Base-by-base conservation (phyloP, 2,888 invertebrate species). In the Drosophila merina region DNA sequence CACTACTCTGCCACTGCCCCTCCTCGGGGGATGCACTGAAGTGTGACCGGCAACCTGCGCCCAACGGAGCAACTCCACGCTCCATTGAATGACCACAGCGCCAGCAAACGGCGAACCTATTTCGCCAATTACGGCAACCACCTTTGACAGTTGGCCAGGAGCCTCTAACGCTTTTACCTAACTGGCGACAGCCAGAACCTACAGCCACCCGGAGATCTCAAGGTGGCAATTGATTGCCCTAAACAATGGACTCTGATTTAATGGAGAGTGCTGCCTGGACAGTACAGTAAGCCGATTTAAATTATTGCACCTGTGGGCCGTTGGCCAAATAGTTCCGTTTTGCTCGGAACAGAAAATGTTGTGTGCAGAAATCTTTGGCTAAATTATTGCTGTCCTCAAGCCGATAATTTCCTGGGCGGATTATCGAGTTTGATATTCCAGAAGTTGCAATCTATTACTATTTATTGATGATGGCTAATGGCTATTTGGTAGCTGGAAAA, bases 151-250 rank as follows among this genome's bases (percentile, higher is more conserved):
- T 12, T 30, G 57, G 44, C 49, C 50, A 45, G 48, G 49, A 40
- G 70, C 50, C 56, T 42, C 40, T 20, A 69, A 42, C 33, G 31
- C 30, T 36, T 9, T 4, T 26, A 12, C 38, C 25, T 25, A 38
- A 28, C 3, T n/a, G n/a, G 42, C 20, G 48, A 33, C 30, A 33
- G n/a, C 33, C 33, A 4, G 33, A 33, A 10, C 9, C 33, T 33
- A n/a, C 30, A 70, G 57, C 57, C 4, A 36, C 36, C n/a, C n/a
- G 6, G n/a, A n/a, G 48, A 54, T 63, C 76, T 86, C 51, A 57
- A 76, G 82, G 82, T 75, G 82, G 71, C 75, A 85, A 82, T 75
- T 87, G 88, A 82, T 85, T 78, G 74, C 69, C 86, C 71, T 72
- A 67, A 67, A 73, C 74, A 72, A 72, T 72, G 55, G 48, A 51